These are phyloP conservation scores for Anoplolepis gracilipes DNA, from an alignment of 1,140 invertebrate genomes.

Conservation along the genomic window DNA sequence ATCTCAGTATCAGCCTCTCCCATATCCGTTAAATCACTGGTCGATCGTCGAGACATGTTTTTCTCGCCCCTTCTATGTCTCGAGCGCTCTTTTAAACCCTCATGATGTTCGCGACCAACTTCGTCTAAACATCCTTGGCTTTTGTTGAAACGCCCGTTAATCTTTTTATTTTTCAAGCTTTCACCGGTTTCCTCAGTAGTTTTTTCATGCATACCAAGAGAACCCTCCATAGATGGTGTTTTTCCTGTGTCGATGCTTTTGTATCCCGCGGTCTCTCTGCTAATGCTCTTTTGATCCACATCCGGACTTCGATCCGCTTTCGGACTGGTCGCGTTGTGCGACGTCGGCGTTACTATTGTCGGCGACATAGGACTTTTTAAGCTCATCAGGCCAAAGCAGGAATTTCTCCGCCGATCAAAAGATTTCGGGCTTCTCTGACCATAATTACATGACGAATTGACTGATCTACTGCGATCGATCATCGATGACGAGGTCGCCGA, in stretches of 20 bases:
- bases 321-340: slow-evolving; percentile 54
- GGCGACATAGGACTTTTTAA: slow-evolving; percentile 77
- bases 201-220: slow-evolving; percentile 33
- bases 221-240: slow-evolving; percentile 30
- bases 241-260: slow-evolving; percentile 37
- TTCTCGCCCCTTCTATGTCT: slow-evolving; percentile 61
- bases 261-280: slow-evolving; percentile 3
- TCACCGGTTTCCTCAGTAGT: slow-evolving; percentile 10
- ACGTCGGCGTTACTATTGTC: slow-evolving; percentile 68
- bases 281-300: background rate
- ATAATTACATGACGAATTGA: slow-evolving; percentile 68
- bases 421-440: slow-evolving; percentile 67
- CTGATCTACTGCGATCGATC: slow-evolving; percentile 55
- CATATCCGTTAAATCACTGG: slow-evolving; percentile 90
- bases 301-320: slow-evolving; percentile 49
- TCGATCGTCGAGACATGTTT: slow-evolving; percentile 87
- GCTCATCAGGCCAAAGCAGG: slow-evolving; percentile 69
- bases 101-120: slow-evolving; percentile 1
- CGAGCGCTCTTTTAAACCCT: background rate
- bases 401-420: slow-evolving; percentile 76
- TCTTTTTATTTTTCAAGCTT: slow-evolving; percentile 53
- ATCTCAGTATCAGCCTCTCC: slow-evolving; percentile 87
- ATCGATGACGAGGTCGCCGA: slow-evolving; percentile 68
- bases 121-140: slow-evolving; percentile 81
- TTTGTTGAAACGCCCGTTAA: slow-evolving; percentile 74